Base-by-base conservation (phyloP, 2,797 vertebrate genomes). In the Syngnathus acus region DNA sequence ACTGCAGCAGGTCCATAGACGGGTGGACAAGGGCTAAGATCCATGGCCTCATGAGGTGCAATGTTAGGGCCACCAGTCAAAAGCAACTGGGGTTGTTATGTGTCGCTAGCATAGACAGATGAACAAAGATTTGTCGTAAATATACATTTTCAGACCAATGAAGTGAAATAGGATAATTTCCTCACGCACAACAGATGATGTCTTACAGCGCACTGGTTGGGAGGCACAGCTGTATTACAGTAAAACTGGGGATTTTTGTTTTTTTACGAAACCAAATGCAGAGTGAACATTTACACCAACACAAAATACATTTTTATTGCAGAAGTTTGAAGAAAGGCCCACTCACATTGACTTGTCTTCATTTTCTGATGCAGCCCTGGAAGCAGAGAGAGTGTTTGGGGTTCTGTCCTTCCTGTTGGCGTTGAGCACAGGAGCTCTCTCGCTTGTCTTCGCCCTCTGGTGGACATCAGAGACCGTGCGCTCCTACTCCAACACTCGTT, bases 391-490 rank as follows among this genome's bases (percentile, higher is more conserved):
- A 19, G 87, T 92, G 0, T 92, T 94, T 67, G 90, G 82, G 0
- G 76, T 86, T 1, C 58, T 93, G 14, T 86, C 92, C 43, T 88
- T 84, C 73, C 55, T 94, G 13, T 90, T 92, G 91, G 90, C 90
- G 0, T 2, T 89, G 63, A 86, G 88, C 80, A 90, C 90, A 0
- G 83, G 77, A 4, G 80, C 82, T 37, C 79, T 93, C 63, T 92
- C 89, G 47, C 77, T 93, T 68, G 73, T 92, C 63, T 90, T 93
- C 62, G 86, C 90, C 74, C 86, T 91, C 83, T 93, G 91, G 85
- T 92, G 91, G 92, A 90, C 86, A 1, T 85, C 89, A 1, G 54
- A 79, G 55, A 92, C 90, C 0, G 84, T 87, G 79, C 90, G 62
- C 40, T 91, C 91, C 67, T 93, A 92, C 84, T 88, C 91, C 51